Percentiles rank a stretch among this genome's conserved stretches.
Conservation (phyloP, 2,888 invertebrate genomes). For the Ophion ventricosus region DNA sequence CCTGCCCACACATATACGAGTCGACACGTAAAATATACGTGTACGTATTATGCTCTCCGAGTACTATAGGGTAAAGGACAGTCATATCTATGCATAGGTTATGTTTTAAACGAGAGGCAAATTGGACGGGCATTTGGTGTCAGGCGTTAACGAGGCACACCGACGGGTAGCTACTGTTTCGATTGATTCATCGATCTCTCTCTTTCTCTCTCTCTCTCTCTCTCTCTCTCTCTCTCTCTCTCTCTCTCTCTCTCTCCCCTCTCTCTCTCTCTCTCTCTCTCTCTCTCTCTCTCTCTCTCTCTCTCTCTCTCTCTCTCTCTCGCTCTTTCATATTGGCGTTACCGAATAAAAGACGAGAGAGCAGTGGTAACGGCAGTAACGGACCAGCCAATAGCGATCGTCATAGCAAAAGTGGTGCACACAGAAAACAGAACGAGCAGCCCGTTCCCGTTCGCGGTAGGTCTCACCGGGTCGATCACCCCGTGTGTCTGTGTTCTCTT, state of each 20-base stretch:
- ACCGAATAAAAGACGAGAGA: slow-evolving; percentile 20
- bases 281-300: not conserved
- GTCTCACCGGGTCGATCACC: slow-evolving; percentile 41
- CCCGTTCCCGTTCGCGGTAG: slow-evolving; percentile 31
- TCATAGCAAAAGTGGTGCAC: slow-evolving; percentile 51
- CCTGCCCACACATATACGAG: not conserved
- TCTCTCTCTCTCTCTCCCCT: not conserved
- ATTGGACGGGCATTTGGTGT: slow-evolving; percentile 36
- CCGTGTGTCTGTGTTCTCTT: slow-evolving; percentile 48
- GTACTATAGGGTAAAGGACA: not conserved
- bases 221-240: not conserved
- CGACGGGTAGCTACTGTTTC: slow-evolving; percentile 32
- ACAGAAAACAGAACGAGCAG: slow-evolving; percentile 56
- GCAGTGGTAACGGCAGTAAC: slow-evolving; percentile 41
- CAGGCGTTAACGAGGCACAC: slow-evolving; percentile 55
- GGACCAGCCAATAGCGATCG: slow-evolving; percentile 5
- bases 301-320: not conserved
- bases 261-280: not conserved
- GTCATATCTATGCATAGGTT: slow-evolving; percentile 3
- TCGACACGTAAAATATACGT: slow-evolving; percentile 3
- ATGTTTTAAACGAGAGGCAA: slow-evolving; percentile 1
- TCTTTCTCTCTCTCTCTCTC: not conserved
- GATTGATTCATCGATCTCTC: slow-evolving; percentile 33
- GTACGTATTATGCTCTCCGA: slow-evolving; percentile 28
- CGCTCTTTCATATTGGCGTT: slow-evolving; percentile 32